Evolutionary conservation across 1,140 invertebrate species (phyloP).

Genomic region (Drosophila melanogaster): Release_6_plus_ISO1_MT NT_033777.3:10376501-10377000

Average conservation of each 20-base stretch:
- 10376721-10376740: constrained; percentile 45
- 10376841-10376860: constrained; percentile 53
- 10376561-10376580: too few relatives aligned
- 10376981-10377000: too few relatives aligned
- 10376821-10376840: constrained; percentile 14
- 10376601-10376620: neutral
- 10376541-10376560: too few relatives aligned
- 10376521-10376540: too few relatives aligned
- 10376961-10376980: too few relatives aligned
- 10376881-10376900: constrained; percentile 60
- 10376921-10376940: neutral
- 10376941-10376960: too few relatives aligned
- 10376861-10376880: constrained; percentile 67
- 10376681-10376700: constrained; percentile 39
- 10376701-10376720: constrained; percentile 48
- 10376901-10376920: constrained; percentile 5
- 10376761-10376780: constrained; percentile 8
- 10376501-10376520: too few relatives aligned
- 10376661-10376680: constrained; percentile 60
- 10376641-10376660: constrained; percentile 14
- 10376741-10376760: constrained; percentile 24
- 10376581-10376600: neutral
- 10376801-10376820: neutral
- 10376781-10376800: neutral
- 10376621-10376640: constrained; percentile 16